These are phyloP conservation scores for Orbicella faveolata DNA, from an alignment of 64 coral and sea anemone genomes.

Conservation along the genomic window DNA sequence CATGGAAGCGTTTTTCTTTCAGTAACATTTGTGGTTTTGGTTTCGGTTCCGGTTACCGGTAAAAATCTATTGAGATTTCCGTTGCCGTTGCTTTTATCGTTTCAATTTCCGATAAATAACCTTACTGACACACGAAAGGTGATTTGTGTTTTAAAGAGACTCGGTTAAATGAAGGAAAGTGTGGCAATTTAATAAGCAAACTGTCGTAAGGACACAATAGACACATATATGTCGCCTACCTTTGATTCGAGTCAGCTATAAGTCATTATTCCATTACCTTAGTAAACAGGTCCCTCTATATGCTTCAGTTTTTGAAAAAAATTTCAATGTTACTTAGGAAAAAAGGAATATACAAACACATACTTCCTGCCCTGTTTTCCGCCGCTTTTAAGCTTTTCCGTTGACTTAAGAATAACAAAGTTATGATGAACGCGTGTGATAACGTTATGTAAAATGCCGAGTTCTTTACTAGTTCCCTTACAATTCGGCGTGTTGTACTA, in stretches of 20 bases:
- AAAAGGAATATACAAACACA: constrained; percentile 1
- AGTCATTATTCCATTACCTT: neutral
- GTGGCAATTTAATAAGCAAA: constrained; percentile 7
- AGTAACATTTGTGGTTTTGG: neutral
- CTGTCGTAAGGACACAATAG: neutral
- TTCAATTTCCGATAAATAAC: constrained; percentile 38
- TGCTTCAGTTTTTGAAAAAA: neutral
- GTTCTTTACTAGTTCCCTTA: neutral
- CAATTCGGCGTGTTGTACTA: neutral
- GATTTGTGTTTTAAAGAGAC: neutral
- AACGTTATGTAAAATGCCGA: neutral
- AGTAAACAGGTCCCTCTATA: neutral
- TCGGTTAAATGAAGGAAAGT: neutral
- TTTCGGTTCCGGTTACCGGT: constrained; percentile 30
- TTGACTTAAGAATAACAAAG: neutral
- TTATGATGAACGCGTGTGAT: neutral
- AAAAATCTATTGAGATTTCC: constrained; percentile 9
- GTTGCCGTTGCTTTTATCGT: neutral
- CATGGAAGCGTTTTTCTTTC: neutral
- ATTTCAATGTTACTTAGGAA: neutral
- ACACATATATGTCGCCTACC: neutral
- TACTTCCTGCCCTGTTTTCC: neutral
- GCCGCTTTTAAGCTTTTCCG: neutral
- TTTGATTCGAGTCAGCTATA: neutral
- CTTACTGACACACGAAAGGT: neutral